A percentile compares a stretch with the other conserved stretches of the same genome.
Conservation (phyloP, 2,888 invertebrate genomes). For the Caenorhabditis uteleia region DNA sequence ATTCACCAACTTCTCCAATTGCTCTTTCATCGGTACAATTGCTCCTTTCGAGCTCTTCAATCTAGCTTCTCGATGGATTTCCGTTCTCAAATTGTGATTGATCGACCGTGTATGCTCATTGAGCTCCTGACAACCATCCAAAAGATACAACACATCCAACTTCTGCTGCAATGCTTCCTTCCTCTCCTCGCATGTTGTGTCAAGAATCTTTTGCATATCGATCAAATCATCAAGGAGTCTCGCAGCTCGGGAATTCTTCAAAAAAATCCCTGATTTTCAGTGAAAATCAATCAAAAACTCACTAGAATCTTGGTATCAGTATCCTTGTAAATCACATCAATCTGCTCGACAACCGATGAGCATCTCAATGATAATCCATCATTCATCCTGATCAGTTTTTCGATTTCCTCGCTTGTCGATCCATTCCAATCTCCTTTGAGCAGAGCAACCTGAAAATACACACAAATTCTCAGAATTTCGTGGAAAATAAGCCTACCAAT, state of each 20-base stretch:
- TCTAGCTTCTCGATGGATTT: slow-evolving; percentile 1
- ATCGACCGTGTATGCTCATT: slow-evolving; percentile 6
- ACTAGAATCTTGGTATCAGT: background rate
- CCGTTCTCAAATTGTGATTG: slow-evolving; percentile 4
- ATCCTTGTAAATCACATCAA: slow-evolving; percentile 13
- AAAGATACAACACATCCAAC: slow-evolving; percentile 10
- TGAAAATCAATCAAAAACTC: no score
- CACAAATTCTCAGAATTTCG: background rate
- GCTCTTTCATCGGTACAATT: slow-evolving; percentile 14
- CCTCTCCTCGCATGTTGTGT: background rate
- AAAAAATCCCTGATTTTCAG: background rate
- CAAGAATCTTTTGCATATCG: slow-evolving; percentile 9
- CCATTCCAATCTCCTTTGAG: background rate
- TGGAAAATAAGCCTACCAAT: slow-evolving; percentile 7
- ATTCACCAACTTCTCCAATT: slow-evolving; percentile 5
- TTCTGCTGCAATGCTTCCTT: slow-evolving; percentile 1
- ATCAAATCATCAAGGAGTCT: slow-evolving; percentile 3
- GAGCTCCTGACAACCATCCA: slow-evolving; percentile 11
- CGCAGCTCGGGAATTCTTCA: background rate
- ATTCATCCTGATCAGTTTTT: slow-evolving; percentile 14
- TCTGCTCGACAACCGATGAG: slow-evolving; percentile 14
- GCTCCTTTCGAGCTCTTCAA: slow-evolving; percentile 9
- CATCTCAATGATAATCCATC: slow-evolving; percentile 20
- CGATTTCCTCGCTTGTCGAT: slow-evolving; percentile 7
- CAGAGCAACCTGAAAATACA: background rate